Evolutionary conservation across 2,113 vertebrate species (phyloP).

Genomic region (Psammodynastes pulverulentus): DNA sequence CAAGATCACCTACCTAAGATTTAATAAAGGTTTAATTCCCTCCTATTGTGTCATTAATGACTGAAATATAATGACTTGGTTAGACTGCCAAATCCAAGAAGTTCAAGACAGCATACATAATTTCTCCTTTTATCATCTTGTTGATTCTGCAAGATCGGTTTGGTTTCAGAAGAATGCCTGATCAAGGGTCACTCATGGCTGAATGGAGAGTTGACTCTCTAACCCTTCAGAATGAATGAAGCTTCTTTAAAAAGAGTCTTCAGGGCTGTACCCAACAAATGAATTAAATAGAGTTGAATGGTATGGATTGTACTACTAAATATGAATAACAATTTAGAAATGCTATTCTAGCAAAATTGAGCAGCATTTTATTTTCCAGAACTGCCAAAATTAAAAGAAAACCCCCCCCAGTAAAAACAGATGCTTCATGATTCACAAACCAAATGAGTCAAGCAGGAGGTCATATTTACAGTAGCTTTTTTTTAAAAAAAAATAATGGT

Average conservation of each 20-base stretch:
- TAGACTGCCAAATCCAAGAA: not conserved
- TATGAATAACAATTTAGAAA: conserved; percentile 25
- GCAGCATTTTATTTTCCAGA: conserved; percentile 43
- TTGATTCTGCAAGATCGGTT: not conserved
- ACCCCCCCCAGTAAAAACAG: conserved; percentile 26
- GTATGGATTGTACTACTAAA: conserved; percentile 27
- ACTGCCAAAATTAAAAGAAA: conserved; percentile 27
- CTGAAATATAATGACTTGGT: not conserved
- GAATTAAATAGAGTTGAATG: conserved; percentile 42
- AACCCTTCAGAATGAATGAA: not conserved
- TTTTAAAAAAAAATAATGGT: not conserved
- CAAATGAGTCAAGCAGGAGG: conserved; percentile 35
- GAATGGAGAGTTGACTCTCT: not conserved
- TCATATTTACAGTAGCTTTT: conserved; percentile 10
- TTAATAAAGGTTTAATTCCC: not conserved
- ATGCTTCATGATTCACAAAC: not conserved
- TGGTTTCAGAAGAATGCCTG: not conserved
- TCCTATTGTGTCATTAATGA: not conserved
- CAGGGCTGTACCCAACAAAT: not conserved
- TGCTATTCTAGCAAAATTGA: conserved; percentile 33
- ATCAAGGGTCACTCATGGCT: not conserved
- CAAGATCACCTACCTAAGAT: not conserved
- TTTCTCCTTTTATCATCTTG: not conserved
- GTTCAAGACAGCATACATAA: not conserved
- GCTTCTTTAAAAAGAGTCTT: not conserved